Conservation (phyloP, 2,113 vertebrate species). For the Eolophus roseicapilla region DNA sequence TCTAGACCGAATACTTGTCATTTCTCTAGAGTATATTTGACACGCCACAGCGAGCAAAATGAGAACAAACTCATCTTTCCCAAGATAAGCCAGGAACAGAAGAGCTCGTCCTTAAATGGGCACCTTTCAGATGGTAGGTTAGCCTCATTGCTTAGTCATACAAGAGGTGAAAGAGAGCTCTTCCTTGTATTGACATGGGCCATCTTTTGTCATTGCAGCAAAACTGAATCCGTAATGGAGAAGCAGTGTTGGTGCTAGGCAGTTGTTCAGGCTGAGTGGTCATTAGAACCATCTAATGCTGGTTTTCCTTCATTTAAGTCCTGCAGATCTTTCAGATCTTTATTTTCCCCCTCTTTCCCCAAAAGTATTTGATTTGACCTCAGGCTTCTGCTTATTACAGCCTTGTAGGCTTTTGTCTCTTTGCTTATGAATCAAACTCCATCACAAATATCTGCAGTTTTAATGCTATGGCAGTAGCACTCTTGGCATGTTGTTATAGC, state of each 20-base stretch:
- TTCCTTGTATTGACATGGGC: accelerated
- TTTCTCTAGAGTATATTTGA: background rate
- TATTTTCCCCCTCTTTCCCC: background rate
- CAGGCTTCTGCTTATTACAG: background rate
- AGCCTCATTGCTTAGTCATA: background rate
- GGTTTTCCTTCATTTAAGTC: background rate
- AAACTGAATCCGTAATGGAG: background rate
- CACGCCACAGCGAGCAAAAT: background rate
- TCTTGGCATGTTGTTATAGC: conserved; percentile 20
- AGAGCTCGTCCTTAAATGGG: background rate
- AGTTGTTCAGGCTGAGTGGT: background rate
- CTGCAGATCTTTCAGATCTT: background rate
- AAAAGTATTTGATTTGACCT: background rate
- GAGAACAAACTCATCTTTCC: background rate
- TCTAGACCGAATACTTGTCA: background rate
- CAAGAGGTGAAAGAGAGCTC: background rate
- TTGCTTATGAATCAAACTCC: background rate
- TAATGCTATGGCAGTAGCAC: background rate
- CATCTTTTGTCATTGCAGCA: background rate
- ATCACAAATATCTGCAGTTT: background rate
- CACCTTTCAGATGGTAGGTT: background rate
- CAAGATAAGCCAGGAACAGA: background rate
- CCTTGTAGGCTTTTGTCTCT: background rate
- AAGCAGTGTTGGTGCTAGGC: background rate
- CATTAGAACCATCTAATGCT: background rate